Base-by-base conservation (phyloP, 2,888 invertebrate genomes). In the Pachydiplax longipennis region DNA sequence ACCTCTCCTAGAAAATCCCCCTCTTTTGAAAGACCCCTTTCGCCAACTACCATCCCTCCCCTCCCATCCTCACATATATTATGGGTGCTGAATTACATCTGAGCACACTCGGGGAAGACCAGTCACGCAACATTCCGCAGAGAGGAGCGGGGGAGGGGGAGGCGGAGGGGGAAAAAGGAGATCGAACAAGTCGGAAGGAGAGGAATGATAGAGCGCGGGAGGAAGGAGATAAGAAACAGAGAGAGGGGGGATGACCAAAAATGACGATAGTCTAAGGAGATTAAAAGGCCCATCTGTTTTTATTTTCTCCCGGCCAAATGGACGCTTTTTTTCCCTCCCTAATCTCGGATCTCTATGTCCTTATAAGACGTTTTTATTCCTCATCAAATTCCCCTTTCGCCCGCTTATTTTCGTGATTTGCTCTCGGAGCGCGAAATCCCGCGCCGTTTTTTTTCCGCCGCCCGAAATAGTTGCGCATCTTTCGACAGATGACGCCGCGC, bases 61-160 rank as follows among this genome's bases (percentile, higher is more conserved):
- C 31, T n/a, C 22, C 61, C 65, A 65, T 87, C 61, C 58, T 61
- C 87, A 61, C 65, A 65, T 87, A 87, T 87, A 87, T 87, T 65
- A 87, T 65, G 87, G 87, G 87, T 87, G 87, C 87, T 87, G 87
- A 87, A 87, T 87, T 87, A 87, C 87, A 87, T 87, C 37, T 65
- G 87, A 65, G 61, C 61, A 65, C 61, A 61, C 61, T 65, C 87
- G 35, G 65, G 37, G 87, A 61, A 65, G 87, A 87, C 87, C 87
- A 87, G 87, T 87, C 87, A 87, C 87, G 87, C 87, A 87, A 53
- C 87, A 87, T 87, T 87, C 87, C 87, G 61, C 37, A 65, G 87
- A 37, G 37, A 61, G 61, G 61, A 65, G 40, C 87, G 87, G 65
- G n/a, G 87, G n/a, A 22, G 35, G 83, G 53, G 35, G n/a, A 22